A percentile compares a stretch with the other conserved stretches of the same genome.
Conservation (phyloP, 2,797 vertebrate species). For the Nyctibius grandis region DNA sequence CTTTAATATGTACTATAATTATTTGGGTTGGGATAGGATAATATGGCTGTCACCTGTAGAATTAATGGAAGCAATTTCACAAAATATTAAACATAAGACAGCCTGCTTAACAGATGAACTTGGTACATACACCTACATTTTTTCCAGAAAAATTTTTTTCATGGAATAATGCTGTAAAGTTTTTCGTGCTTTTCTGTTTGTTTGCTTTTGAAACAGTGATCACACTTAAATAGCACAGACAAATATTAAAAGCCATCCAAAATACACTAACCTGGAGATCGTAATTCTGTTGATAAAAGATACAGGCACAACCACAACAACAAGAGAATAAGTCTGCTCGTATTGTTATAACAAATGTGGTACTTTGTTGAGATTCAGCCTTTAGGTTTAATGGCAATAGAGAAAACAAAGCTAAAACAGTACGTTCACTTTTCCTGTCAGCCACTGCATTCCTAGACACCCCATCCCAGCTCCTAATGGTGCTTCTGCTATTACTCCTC, state of each 20-base stretch:
- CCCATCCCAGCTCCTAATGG: background rate
- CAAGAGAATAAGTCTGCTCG: background rate
- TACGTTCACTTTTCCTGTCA: background rate
- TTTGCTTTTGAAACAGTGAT: background rate
- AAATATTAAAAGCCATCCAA: background rate
- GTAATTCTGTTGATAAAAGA: background rate
- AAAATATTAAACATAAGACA: conserved; percentile 88
- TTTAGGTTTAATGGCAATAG: background rate
- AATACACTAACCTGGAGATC: background rate
- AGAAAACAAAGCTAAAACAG: background rate
- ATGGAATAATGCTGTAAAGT: background rate
- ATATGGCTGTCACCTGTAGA: conserved; percentile 87
- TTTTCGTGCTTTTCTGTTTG: background rate
- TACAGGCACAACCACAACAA: background rate
- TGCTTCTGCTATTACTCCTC: conserved; percentile 20
- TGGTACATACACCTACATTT: background rate
- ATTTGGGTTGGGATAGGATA: conserved; percentile 86
- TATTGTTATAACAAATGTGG: background rate
- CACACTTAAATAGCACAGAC: background rate
- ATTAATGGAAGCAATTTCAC: conserved; percentile 93
- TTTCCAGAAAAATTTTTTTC: background rate
- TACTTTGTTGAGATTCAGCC: background rate
- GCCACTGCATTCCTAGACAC: background rate
- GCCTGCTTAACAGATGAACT: conserved; percentile 54
- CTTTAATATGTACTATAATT: conserved; percentile 83